Evolutionary conservation across 2,888 invertebrate species (phyloP).

Genomic region (Stenodera caucasica): DNA sequence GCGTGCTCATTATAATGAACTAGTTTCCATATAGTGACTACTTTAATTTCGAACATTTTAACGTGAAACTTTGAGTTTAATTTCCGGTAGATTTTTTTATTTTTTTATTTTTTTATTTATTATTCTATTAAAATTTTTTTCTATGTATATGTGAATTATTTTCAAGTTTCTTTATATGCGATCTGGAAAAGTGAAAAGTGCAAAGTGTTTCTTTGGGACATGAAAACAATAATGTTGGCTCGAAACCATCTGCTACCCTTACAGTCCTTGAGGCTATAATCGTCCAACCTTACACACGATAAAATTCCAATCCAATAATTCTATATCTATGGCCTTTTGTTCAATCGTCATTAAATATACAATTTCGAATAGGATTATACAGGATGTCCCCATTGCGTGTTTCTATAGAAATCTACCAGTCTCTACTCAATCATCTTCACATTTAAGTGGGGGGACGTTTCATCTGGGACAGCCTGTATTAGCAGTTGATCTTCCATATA

Average conservation of each 20-base stretch:
- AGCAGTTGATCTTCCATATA: conserved; percentile 18
- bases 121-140: too few species aligned
- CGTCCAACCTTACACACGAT: conserved; percentile 18
- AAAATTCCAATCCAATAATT: background rate
- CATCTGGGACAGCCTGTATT: too few species aligned
- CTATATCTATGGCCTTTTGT: too few species aligned
- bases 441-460: too few species aligned
- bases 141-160: too few species aligned
- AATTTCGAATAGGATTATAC: too few species aligned
- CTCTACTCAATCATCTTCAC: too few species aligned
- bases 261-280: conserved; percentile 34
- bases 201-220: conserved; percentile 46
- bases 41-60: background rate
- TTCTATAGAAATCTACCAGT: too few species aligned
- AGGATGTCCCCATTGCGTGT: background rate
- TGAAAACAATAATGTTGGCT: conserved; percentile 47
- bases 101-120: too few species aligned
- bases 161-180: background rate
- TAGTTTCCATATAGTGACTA: conserved; percentile 22
- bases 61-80: background rate
- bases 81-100: conserved; percentile 3
- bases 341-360: background rate
- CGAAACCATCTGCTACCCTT: conserved; percentile 46
- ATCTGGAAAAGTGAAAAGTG: conserved; percentile 41
- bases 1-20: conserved; percentile 12